Percentiles rank a stretch among this genome's conserved stretches.
phyloP scores from a whole-genome alignment of 2,113 vertebrate genomes.

The Sorex fumeus region DNA sequence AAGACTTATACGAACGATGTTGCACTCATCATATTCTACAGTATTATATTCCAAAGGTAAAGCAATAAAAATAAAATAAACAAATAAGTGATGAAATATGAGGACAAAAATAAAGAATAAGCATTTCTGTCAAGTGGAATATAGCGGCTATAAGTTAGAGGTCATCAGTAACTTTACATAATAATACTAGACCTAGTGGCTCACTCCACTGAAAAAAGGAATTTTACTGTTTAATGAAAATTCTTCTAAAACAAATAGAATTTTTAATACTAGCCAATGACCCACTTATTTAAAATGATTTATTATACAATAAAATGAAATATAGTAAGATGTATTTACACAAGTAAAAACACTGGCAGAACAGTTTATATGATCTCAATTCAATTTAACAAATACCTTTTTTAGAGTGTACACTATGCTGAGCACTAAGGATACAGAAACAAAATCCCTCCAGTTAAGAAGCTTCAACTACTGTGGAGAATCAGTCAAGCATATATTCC shows the following conservation, averaged over 20 bases:
- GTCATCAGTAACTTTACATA: not conserved
- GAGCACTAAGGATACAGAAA: constrained; percentile 11
- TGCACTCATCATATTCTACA: no score
- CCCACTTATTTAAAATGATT: constrained; percentile 57
- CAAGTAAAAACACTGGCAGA: constrained; percentile 24
- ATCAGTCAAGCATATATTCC: not conserved
- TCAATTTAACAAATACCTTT: constrained; percentile 29
- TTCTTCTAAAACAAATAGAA: constrained; percentile 53
- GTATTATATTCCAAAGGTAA: no score
- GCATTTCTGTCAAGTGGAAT: not conserved
- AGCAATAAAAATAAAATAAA: no score
- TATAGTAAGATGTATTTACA: constrained; percentile 21
- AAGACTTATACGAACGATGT: no score
- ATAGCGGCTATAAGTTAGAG: constrained; percentile 20
- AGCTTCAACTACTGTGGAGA: not conserved
- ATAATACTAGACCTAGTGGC: not conserved
- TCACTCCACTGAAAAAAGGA: constrained; percentile 48
- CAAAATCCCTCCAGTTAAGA: not conserved
- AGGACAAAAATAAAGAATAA: not conserved
- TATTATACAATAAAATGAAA: constrained; percentile 56
- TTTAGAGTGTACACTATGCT: not conserved
- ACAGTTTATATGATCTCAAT: constrained; percentile 48
- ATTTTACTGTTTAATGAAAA: constrained; percentile 61
- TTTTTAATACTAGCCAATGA: constrained; percentile 59
- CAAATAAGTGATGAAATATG: no score